Evolutionary conservation across 2,113 vertebrate species (phyloP).

Genomic region (Laticauda laticaudata): DNA sequence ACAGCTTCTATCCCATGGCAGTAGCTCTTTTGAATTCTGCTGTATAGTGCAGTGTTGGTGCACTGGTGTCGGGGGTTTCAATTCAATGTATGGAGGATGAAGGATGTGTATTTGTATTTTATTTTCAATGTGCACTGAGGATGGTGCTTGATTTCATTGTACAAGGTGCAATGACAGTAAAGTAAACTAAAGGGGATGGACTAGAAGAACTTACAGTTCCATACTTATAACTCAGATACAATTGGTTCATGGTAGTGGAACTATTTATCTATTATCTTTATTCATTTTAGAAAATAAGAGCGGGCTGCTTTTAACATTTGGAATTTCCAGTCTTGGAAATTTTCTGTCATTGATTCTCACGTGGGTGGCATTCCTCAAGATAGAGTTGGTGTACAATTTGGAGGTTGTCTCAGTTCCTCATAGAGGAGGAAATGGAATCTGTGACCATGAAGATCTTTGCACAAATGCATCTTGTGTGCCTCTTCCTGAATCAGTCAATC

Average conservation of each 20-base stretch:
- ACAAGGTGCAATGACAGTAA: no score
- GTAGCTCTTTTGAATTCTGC: no score
- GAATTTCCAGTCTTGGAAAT: background rate
- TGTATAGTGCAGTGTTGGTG: no score
- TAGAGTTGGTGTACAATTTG: background rate
- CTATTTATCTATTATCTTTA: background rate
- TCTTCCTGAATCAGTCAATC: background rate
- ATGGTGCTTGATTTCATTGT: no score
- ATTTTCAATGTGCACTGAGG: no score
- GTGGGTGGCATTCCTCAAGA: background rate
- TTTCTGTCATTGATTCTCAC: background rate
- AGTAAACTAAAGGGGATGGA: background rate
- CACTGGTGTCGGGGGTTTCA: no score
- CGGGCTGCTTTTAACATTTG: background rate
- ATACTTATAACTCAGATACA: conserved; percentile 7
- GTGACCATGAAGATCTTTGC: background rate
- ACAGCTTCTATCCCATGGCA: no score
- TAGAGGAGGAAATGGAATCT: background rate
- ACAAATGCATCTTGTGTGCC: background rate
- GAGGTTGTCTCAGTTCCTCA: background rate
- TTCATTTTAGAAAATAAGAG: background rate
- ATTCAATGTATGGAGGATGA: no score
- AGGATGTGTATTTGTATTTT: no score
- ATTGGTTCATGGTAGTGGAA: conserved; percentile 9
- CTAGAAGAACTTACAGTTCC: background rate